Base-by-base conservation (phyloP, 1,140 invertebrate genomes). In the Zaprionus africanus region DNA sequence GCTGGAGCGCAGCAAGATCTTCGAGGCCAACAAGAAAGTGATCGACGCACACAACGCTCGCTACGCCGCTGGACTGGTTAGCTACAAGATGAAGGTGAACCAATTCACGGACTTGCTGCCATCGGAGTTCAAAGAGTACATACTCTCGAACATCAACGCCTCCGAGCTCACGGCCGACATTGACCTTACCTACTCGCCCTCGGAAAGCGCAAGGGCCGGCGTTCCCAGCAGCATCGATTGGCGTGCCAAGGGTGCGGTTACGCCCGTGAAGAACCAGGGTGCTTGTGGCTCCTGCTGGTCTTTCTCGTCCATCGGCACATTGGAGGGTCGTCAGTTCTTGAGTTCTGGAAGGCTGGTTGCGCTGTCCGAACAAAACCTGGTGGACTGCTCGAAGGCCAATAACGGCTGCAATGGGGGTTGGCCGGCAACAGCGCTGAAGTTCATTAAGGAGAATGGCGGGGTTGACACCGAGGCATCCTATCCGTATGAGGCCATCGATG, bases 261-360 rank as follows among this genome's bases (percentile, higher is more conserved):
- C 98, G 31, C 94, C 94, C 1, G 95, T 99, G 36, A 99, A 99
- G 93, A 96, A 99, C 94, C 98, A 99, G 94, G 96, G 63, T 1
- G 6, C 1, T 82, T 99, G 98, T 93, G 97, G 98, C 58, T 97
- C 97, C 4, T 98, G 97, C 93, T 99, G 97, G 97, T 95, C 97
- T 24, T 51, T 51, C 46, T 51, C 96, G 77, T 93, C 96, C 6
- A 99, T 97, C 81, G 98, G 96, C n/a, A 94, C 96, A 1, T 92
- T 97, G 46, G 96, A 97, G 93, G 96, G 96, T 31, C 96, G 97
- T 86, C 93, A 95, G 67, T 94, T 94, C 75, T 93, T 94, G 38
- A 94, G 94, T 66, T 94, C 93, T 31, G 94, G 94, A 61, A 93
- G 93, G 64, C 93, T 98, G 2, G 94, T 97, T 1, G 96, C 96